phyloP scores from a whole-genome alignment of 2,888 invertebrate species.

The Drosophila algonquin region DNA sequence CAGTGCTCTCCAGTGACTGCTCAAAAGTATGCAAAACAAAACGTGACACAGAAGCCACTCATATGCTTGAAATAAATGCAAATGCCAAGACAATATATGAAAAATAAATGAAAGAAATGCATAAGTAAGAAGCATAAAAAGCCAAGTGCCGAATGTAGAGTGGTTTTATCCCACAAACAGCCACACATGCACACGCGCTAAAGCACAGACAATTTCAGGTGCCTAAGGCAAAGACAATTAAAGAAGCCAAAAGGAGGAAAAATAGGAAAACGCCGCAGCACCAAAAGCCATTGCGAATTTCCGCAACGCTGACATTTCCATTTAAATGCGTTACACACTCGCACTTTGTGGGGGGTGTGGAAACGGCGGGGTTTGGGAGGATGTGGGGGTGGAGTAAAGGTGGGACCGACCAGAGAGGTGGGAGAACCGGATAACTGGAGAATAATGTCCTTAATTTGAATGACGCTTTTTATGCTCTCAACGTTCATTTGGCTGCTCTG shows the following conservation, averaged over 20 bases:
- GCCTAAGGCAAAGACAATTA: constrained; percentile 59
- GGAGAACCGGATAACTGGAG: constrained; percentile 26
- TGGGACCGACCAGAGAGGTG: not conserved
- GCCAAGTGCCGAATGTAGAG: constrained; percentile 62
- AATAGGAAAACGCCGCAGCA: constrained; percentile 30
- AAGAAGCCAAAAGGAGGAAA: constrained; percentile 32
- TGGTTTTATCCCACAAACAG: constrained; percentile 53
- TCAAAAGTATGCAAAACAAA: constrained; percentile 64
- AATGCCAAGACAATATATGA: constrained; percentile 63
- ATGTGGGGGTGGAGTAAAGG: not conserved
- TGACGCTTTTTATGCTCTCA: constrained; percentile 58
- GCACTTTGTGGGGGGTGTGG: constrained; percentile 13
- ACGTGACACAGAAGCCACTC: constrained; percentile 49
- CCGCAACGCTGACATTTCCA: constrained; percentile 51
- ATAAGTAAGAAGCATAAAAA: constrained; percentile 70
- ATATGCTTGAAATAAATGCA: constrained; percentile 59
- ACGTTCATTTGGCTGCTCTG: constrained; percentile 50
- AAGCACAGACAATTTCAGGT: constrained; percentile 11
- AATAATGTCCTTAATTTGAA: constrained; percentile 72
- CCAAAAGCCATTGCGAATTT: constrained; percentile 37
- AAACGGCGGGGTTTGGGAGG: not conserved
- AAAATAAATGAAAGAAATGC: constrained; percentile 66
- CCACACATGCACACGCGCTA: constrained; percentile 14
- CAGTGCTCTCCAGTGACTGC: constrained; percentile 21
- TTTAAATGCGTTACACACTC: constrained; percentile 56